phyloP scores from a whole-genome alignment of 2,888 invertebrate species.

The Alloscopus bannaensis region DNA sequence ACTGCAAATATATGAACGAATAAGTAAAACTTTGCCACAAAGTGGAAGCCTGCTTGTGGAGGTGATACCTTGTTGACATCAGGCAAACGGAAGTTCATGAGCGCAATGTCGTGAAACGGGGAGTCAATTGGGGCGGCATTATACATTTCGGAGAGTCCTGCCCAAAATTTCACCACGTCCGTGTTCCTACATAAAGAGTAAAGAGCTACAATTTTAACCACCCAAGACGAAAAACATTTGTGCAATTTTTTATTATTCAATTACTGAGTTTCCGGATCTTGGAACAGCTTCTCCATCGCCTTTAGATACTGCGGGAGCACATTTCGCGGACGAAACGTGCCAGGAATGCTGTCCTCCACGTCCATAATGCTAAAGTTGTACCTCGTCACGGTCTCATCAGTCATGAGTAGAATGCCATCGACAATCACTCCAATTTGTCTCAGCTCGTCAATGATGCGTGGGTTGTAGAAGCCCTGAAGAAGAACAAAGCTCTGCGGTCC shows the following conservation, averaged over 20 bases:
- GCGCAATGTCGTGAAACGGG: slow-evolving; percentile 66
- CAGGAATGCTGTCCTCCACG: slow-evolving; percentile 69
- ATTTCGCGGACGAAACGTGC: slow-evolving; percentile 59
- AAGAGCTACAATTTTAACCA: no score
- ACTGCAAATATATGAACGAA: slow-evolving; percentile 21
- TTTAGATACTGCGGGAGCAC: slow-evolving; percentile 62
- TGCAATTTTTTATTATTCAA: no score
- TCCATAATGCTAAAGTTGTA: slow-evolving; percentile 68
- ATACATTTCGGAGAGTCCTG: slow-evolving; percentile 59
- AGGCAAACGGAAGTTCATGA: slow-evolving; percentile 66
- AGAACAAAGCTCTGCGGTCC: slow-evolving; percentile 66
- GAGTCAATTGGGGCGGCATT: slow-evolving; percentile 62
- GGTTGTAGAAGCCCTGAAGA: slow-evolving; percentile 70
- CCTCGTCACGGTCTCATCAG: slow-evolving; percentile 54
- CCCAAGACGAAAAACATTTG: not conserved
- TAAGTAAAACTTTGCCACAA: not conserved
- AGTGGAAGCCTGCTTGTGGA: not conserved
- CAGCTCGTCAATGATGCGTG: slow-evolving; percentile 63
- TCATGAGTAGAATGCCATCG: slow-evolving; percentile 68
- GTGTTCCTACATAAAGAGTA: slow-evolving; percentile 26
- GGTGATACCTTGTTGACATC: slow-evolving; percentile 10
- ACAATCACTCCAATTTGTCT: slow-evolving; percentile 65
- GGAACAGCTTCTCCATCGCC: slow-evolving; percentile 27
- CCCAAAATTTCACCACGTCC: slow-evolving; percentile 65
- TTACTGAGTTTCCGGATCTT: slow-evolving; percentile 33